A percentile compares a stretch with the other conserved stretches of the same genome.
Conservation (phyloP, 2,113 vertebrate species). For the Thryonomys swinderianus region DNA sequence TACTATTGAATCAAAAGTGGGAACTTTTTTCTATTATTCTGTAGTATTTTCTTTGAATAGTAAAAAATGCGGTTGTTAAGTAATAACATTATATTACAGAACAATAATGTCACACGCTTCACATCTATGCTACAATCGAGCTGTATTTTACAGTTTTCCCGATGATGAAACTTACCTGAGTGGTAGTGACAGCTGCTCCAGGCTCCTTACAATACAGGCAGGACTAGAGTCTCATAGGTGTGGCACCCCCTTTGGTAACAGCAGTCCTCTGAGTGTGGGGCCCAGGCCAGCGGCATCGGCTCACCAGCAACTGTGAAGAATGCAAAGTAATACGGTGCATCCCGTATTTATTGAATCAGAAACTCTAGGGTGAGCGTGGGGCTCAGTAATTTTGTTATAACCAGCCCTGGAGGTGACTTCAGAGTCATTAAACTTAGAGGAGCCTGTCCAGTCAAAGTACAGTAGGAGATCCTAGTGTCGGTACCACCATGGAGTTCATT, state of each 20-base stretch:
- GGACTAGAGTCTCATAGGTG: not conserved
- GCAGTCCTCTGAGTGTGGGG: not conserved
- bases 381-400: not conserved
- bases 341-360: not conserved
- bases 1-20: not conserved
- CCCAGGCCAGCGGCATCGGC: not conserved
- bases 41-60: not conserved
- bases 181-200: too few relatives aligned
- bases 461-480: not conserved
- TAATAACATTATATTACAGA: not conserved
- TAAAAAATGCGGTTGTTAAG: not conserved
- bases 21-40: not conserved
- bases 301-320: not conserved
- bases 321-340: not conserved
- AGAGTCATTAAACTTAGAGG: not conserved
- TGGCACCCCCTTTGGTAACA: not conserved
- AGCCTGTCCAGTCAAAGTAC: not conserved
- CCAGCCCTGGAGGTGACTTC: not conserved
- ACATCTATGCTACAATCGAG: not conserved
- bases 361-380: not conserved
- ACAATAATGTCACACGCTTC: not conserved
- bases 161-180: not conserved
- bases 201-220: not conserved
- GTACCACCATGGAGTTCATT: not conserved
- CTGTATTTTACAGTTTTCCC: not conserved